Evolutionary conservation across 2,888 invertebrate species (phyloP), one percentile per base, ranked within the genome.

Genomic region (Scaptomyza flava): DNA sequence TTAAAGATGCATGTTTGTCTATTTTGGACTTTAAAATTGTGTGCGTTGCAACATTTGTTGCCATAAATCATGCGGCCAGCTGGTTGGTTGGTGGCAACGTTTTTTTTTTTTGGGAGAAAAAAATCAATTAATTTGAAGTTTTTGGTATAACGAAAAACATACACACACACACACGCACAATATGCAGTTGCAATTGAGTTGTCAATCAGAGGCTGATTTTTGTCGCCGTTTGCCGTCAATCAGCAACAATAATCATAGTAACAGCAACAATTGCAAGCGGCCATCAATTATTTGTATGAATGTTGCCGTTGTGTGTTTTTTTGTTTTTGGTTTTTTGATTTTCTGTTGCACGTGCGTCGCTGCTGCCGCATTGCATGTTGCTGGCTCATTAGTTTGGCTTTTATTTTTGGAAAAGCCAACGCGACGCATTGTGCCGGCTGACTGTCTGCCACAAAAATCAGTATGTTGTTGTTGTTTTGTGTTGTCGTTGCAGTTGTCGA

Each of bases 321-420:
- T 52, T 53, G 36, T 17, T 63, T 50, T 31, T 42, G 47, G 9
- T 33, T 59, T 33, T 54, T 34, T 65, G 46, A 27, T 42, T 6
- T 27, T 27, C n/a, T 54, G 72, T 61, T 86, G 87, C 82, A 82
- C 82, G 82, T 82, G 82, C 81, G 87, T 87, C 43, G 46, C 52
- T 51, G 62, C 70, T 72, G 84, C 87, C 70, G 73, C 77, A 77
- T 84, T 86, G 88, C 88, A 85, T 85, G 86, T 88, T 86, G 88
- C 87, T 84, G 84, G 84, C 85, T 85, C 85, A 88, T 85, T 85
- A 85, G 88, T 83, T 88, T 83, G 75, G 87, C 87, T 86, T 85
- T 85, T 85, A 85, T 88, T 85, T 85, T 85, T 88, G 85, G 85
- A 88, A 88, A 88, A 82, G 75, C 83, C 87, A 87, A 87, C 87